These are phyloP conservation scores for Neostethus bicornis DNA, from an alignment of 2,797 vertebrate genomes.

Conservation along the genomic window DNA sequence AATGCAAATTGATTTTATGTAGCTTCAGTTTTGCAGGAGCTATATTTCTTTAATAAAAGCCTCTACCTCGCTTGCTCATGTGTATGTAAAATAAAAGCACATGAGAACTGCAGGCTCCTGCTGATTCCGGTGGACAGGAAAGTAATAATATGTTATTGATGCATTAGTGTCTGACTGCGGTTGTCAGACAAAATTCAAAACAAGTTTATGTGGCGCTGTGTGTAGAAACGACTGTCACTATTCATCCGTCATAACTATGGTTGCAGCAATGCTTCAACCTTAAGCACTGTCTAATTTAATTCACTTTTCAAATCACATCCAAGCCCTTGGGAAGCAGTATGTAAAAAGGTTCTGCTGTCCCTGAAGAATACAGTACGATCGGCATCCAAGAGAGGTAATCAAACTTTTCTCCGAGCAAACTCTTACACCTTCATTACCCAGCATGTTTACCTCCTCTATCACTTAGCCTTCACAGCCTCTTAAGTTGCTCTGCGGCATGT, in stretches of 20 bases:
- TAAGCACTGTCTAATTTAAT: slow-evolving; percentile 75
- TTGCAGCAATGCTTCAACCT: slow-evolving; percentile 59
- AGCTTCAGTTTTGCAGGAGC: slow-evolving; percentile 16
- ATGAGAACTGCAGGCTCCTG: slow-evolving; percentile 42
- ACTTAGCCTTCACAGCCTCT: slow-evolving; percentile 19
- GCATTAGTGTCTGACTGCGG: slow-evolving; percentile 61
- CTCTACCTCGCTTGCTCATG: slow-evolving; percentile 12
- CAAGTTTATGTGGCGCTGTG: slow-evolving; percentile 40
- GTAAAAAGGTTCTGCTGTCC: slow-evolving; percentile 33
- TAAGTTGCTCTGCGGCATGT: slow-evolving; percentile 5
- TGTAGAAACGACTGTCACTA: slow-evolving; percentile 70
- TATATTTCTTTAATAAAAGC: slow-evolving; percentile 3
- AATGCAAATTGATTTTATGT: not conserved
- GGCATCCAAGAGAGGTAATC: slow-evolving; percentile 41
- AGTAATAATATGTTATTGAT: slow-evolving; percentile 69
- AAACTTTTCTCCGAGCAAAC: slow-evolving; percentile 45
- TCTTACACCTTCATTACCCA: slow-evolving; percentile 21
- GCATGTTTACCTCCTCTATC: slow-evolving; percentile 30
- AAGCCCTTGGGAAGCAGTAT: slow-evolving; percentile 30
- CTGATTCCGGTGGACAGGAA: slow-evolving; percentile 55
- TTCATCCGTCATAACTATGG: slow-evolving; percentile 64
- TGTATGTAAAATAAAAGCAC: slow-evolving; percentile 46
- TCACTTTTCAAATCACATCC: slow-evolving; percentile 58
- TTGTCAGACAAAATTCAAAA: slow-evolving; percentile 62
- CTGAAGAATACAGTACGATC: slow-evolving; percentile 33